A percentile compares a stretch with the other conserved stretches of the same genome.
These are phyloP conservation scores for Orussus abietinus DNA, from an alignment of 1,140 invertebrate species.

Conservation along the genomic window DNA sequence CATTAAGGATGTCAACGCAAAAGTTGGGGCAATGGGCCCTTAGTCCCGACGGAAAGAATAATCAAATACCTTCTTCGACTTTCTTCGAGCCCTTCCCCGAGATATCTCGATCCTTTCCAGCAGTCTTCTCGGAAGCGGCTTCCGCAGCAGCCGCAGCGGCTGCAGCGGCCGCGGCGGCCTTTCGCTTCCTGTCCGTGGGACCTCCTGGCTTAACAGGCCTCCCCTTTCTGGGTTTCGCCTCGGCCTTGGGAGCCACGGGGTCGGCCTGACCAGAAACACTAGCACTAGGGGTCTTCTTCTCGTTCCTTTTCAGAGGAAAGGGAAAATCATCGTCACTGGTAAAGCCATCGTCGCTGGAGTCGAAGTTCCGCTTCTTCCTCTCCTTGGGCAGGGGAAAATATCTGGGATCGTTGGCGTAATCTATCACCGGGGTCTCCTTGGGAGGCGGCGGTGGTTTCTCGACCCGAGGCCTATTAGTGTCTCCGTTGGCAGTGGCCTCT, in stretches of 20 bases:
- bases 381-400: slow-evolving; percentile 73
- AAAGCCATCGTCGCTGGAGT: slow-evolving; percentile 64
- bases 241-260: slow-evolving; percentile 25
- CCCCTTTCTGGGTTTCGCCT: slow-evolving; percentile 44
- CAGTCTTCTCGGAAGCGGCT: slow-evolving; percentile 16
- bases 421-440: slow-evolving; percentile 41
- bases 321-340: slow-evolving; percentile 64
- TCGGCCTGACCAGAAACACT: slow-evolving; percentile 38
- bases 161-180: slow-evolving; percentile 52
- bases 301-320: slow-evolving; percentile 48
- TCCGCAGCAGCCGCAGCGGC: slow-evolving; percentile 43
- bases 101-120: slow-evolving; percentile 10
- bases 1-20: too few species aligned
- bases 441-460: slow-evolving; percentile 25
- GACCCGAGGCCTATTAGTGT: slow-evolving; percentile 17
- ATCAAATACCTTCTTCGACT: slow-evolving; percentile 32
- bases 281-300: slow-evolving; percentile 36
- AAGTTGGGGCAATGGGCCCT: too few species aligned
- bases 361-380: slow-evolving; percentile 62
- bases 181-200: slow-evolving; percentile 51
- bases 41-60: too few species aligned
- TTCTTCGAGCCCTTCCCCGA: slow-evolving; percentile 28
- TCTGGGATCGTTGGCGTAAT: slow-evolving; percentile 61
- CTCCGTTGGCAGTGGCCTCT: slow-evolving; percentile 25
- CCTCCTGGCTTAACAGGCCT: slow-evolving; percentile 48